Evolutionary conservation across 2,113 vertebrate genomes (phyloP), one percentile per base, ranked within the genome.

Genomic region (Otus sunia): DNA sequence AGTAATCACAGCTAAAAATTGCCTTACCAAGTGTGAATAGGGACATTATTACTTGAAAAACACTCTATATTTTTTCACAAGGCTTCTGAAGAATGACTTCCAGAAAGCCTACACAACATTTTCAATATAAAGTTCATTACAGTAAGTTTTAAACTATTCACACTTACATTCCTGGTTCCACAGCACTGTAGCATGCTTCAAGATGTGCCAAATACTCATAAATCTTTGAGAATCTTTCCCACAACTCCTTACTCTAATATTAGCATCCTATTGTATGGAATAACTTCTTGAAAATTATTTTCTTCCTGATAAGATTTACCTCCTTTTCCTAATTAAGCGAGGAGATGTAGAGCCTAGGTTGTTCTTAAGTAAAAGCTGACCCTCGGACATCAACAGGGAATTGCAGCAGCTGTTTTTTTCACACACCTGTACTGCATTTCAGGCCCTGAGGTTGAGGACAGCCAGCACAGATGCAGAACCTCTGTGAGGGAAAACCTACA

Each of bases 281-380:
- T 11, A 19, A 22, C 8, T 37, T 22, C 8, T 34, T 13, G 4
- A 45, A 8, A 6, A 5, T 4, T 53, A 3, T 21, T 20, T 32
- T 55, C 26, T 18, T 68, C 16, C 50, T 43, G 5, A 7, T 5
- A 5, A 14, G 9, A 18, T 43, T 39, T 7, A 6, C 1, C 21
- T 77, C 3, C 2, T 69, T 47, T 27, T 29, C 15, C 29, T 11
- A 66, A n/a, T 4, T 17, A 32, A 72, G 7, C 15, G 77, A 34
- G 15, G 56, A 29, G 7, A 1, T 0, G 0, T 0, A 4, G 9
- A 8, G 15, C 5, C 9, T 11, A 29, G 25, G 10, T 36, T 69
- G 21, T 14, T n/a, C 17, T 43, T 66, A 66, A 71, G 23, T 45
- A 37, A 37, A 19, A 68, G 26, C 41, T 2, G 32, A 75, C 49